A percentile compares a stretch with the other conserved stretches of the same genome.
These are phyloP conservation scores for Mesocricetus auratus DNA, from an alignment of 2,113 vertebrate genomes.

Conservation along the genomic window DNA sequence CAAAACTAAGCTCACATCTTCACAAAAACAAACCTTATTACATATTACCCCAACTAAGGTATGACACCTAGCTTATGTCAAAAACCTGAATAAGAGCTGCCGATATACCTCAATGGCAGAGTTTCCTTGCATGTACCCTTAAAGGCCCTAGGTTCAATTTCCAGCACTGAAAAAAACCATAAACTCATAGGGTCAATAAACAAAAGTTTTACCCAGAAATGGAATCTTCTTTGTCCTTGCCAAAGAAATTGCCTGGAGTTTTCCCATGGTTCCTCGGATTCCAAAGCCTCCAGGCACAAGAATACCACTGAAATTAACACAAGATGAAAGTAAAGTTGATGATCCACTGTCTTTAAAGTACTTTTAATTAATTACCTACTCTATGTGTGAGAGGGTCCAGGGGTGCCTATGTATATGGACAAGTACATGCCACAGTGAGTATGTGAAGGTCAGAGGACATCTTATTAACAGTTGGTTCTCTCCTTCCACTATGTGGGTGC, in stretches of 20 bases:
- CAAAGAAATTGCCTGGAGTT: constrained; percentile 90
- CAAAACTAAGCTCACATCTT: constrained; percentile 31
- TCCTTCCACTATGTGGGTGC: background rate
- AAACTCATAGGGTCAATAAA: constrained; percentile 44
- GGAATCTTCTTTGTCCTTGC: constrained; percentile 90
- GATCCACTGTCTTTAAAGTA: background rate
- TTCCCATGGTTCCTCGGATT: constrained; percentile 88
- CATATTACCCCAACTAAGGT: background rate
- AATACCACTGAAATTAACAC: constrained; percentile 86
- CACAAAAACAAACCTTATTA: constrained; percentile 24
- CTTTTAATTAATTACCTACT: background rate
- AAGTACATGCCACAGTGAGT: background rate
- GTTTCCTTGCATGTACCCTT: background rate
- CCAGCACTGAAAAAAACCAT: background rate
- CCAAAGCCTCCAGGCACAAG: constrained; percentile 90
- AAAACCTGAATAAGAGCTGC: background rate
- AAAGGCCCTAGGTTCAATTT: background rate
- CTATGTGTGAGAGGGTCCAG: background rate
- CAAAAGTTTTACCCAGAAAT: constrained; percentile 87
- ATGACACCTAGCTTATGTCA: background rate
- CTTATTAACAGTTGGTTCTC: background rate
- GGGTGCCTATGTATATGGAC: background rate
- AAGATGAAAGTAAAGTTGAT: constrained; percentile 47
- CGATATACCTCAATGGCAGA: background rate
- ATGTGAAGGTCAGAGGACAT: background rate